Conservation (phyloP, 2,888 invertebrate species). For the Lasioglossum morio region DNA sequence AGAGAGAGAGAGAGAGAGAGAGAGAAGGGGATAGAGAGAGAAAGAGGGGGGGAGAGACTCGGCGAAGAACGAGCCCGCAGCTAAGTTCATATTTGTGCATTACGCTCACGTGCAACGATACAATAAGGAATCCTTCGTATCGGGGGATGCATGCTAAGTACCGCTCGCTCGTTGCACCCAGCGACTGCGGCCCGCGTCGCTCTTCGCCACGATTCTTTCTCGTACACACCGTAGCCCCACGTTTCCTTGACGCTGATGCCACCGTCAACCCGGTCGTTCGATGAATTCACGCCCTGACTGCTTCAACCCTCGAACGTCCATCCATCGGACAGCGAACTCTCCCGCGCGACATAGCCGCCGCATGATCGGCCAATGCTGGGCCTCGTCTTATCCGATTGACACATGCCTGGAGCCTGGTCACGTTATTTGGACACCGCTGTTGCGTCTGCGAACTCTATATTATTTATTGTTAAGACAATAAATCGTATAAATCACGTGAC, state of each 20-base stretch:
- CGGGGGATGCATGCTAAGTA: conserved; percentile 84
- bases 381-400: not conserved
- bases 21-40: not conserved
- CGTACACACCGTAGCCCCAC: conserved; percentile 33
- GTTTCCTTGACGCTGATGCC: conserved; percentile 17
- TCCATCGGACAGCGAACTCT: not conserved
- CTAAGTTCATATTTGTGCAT: conserved; percentile 83
- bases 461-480: not conserved
- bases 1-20: conserved; percentile 22
- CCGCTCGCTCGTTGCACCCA: conserved; percentile 65
- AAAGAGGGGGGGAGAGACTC: not conserved
- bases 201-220: conserved; percentile 51
- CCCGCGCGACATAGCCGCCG: not conserved
- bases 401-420: no score
- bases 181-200: conserved; percentile 22
- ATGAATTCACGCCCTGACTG: conserved; percentile 50
- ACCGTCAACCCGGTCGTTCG: conserved; percentile 45
- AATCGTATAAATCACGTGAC: not conserved
- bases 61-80: conserved; percentile 74
- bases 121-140: conserved; percentile 84
- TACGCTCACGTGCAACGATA: conserved; percentile 84
- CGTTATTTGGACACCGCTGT: no score
- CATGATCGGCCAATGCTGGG: not conserved
- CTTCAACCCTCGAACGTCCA: conserved; percentile 16
- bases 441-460: not conserved